Evolutionary conservation across 1,140 invertebrate genomes (phyloP), one percentile per base, ranked within the genome.

Genomic region (Centruroides sculpturatus): DNA sequence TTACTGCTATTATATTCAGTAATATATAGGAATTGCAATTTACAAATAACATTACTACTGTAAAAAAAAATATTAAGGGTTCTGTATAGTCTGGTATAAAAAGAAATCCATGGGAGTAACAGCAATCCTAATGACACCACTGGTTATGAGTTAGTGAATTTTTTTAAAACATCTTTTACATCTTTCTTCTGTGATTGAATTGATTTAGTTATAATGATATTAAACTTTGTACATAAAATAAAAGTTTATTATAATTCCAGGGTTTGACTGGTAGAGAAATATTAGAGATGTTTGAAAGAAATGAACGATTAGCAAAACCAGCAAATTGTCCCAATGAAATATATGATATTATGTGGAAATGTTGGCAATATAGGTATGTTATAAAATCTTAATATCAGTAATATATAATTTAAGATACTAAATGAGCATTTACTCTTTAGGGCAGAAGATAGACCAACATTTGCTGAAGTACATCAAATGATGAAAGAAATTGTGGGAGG

Each of bases 271-370:
- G 69, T 10, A 61, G 64, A 58, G 69, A 70, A 34, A 70, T 70
- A 47, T 50, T 70, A 11, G 51, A 54, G 55, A 68, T 70, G 66
- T 70, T 70, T 63, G 60, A 67, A 9, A 55, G 58, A 11, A 67
- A 68, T 59, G 59, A 66, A 57, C 79, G 89, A 13, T 75, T 94
- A 55, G 77, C 81, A 55, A 79, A 84, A 68, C 92, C 93, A 1
- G 80, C 83, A 59, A 75, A 83, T 51, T 98, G 93, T 75, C 87
- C 93, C 0, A 80, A 83, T 54, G 81, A 87, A 63, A 83, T 92
- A 48, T 97, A 92, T 72, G 75, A 83, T 63, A 79, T 93, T 56
- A 96, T 98, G 88, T 73, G 81, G 60, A 82, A 84, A 70, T 98
- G 94, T 73, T 98, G 94, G 94, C 78, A 82, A 4, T 86, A 87